Evolutionary conservation across 2,888 invertebrate genomes (phyloP).

Genomic region (Enoplolaimus lenunculus): DNA sequence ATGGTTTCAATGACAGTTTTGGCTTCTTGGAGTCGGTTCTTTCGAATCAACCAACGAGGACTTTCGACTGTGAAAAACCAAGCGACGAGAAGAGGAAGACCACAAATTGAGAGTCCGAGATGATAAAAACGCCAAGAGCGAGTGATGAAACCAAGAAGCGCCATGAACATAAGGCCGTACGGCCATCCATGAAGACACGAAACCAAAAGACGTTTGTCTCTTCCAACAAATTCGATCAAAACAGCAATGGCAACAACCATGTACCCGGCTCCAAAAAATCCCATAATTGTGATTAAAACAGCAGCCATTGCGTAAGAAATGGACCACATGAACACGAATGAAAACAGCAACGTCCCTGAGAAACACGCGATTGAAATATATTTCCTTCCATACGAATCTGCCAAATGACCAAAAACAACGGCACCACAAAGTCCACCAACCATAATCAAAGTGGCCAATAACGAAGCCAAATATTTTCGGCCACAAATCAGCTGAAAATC

Average conservation of each 20-base stretch:
- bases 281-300: background rate
- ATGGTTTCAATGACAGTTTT: background rate
- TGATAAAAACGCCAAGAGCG: background rate
- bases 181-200: conserved; percentile 12
- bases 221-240: conserved; percentile 6
- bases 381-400: conserved; percentile 3
- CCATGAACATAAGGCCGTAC: conserved; percentile 6
- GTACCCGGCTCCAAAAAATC: conserved; percentile 7
- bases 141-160: background rate
- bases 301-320: background rate
- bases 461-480: background rate
- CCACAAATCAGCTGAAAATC: background rate
- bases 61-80: too few species aligned
- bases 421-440: background rate
- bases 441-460: conserved; percentile 2
- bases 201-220: background rate
- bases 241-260: conserved; percentile 3
- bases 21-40: conserved; percentile 1
- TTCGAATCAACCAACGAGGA: conserved; percentile 7
- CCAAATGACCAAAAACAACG: background rate
- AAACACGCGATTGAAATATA: background rate
- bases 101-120: background rate
- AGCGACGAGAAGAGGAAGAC: background rate
- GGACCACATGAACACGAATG: background rate
- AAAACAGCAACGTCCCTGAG: background rate